Evolutionary conservation across 2,113 vertebrate species (phyloP), one percentile per base, ranked within the genome.

Genomic region (Sialia sialis): DNA sequence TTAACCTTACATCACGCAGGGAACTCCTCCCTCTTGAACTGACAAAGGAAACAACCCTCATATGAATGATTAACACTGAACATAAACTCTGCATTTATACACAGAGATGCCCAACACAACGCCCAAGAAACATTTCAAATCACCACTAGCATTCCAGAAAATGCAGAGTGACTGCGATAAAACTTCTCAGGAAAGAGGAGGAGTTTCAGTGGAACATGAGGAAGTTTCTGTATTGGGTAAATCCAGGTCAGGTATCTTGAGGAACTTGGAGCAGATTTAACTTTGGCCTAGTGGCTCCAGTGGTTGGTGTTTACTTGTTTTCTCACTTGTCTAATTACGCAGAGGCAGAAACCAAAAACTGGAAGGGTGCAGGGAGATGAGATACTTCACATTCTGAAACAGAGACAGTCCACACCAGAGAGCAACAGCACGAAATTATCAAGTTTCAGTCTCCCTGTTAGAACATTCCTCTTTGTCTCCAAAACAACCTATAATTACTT

Each of bases 321-420:
- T 90, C 74, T 86, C 85, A 80, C 43, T 59, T 6, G 3, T 19
- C 63, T 67, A 46, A 93, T 51, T 55, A 52, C 1, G 0, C 10
- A 60, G n/a, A 74, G 52, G 38, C 72, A 94, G 94, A 94, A 95
- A 83, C 77, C 49, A 76, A 84, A 91, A 87, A 32, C 73, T 79
- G 77, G 54, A 84, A 81, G 70, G 73, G 73, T 41, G 12, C 84
- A 80, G 41, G 78, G 44, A n/a, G 91, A 75, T 13, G 78, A 75
- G 81, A 95, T 51, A 34, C 38, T 79, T 87, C 87, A 80, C 93
- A 66, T 69, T 89, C 81, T 88, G 90, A 81, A 77, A 32, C 2
- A 68, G 75, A 84, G 77, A 80, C 90, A 78, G 63, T 36, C 51
- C 67, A n/a, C 0, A 0, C 13, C 4, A 73, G 70, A 89, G 29